phyloP scores from a whole-genome alignment of 2,888 invertebrate species.

The Idaea biselata region DNA sequence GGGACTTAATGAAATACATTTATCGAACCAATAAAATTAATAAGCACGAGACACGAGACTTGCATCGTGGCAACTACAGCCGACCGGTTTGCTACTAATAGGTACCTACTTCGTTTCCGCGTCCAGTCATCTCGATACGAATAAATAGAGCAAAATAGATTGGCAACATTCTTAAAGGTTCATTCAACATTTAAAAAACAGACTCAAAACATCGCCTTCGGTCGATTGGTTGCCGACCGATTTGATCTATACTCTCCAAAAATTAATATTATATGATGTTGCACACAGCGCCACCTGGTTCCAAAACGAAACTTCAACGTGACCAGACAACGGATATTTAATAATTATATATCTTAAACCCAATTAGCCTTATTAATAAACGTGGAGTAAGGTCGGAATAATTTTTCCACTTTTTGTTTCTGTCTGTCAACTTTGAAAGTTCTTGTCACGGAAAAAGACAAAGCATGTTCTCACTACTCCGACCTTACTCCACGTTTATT shows the following conservation, averaged over 20 bases:
- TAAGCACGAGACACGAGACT: neutral
- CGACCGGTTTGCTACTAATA: constrained; percentile 19
- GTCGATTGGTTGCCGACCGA: neutral
- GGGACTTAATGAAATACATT: neutral
- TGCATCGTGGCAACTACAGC: constrained; percentile 10
- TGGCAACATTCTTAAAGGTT: constrained; percentile 19
- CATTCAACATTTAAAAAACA: neutral
- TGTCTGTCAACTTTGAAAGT: too few species aligned
- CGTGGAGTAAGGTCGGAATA: too few species aligned
- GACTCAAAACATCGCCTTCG: neutral
- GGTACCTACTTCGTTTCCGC: constrained; percentile 17
- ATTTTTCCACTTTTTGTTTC: too few species aligned
- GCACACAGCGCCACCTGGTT: too few species aligned
- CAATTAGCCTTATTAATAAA: too few species aligned
- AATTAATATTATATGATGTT: too few species aligned
- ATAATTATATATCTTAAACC: too few species aligned
- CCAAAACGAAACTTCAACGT: too few species aligned
- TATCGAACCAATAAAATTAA: neutral
- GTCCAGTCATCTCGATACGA: constrained; percentile 11
- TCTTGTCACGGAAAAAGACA: too few species aligned
- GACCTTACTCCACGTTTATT: too few species aligned
- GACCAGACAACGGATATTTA: too few species aligned
- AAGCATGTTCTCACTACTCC: too few species aligned
- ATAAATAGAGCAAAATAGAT: constrained; percentile 25
- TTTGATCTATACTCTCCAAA: neutral